Conservation (phyloP, 2,113 vertebrate species). For the Gavialis gangeticus region DNA sequence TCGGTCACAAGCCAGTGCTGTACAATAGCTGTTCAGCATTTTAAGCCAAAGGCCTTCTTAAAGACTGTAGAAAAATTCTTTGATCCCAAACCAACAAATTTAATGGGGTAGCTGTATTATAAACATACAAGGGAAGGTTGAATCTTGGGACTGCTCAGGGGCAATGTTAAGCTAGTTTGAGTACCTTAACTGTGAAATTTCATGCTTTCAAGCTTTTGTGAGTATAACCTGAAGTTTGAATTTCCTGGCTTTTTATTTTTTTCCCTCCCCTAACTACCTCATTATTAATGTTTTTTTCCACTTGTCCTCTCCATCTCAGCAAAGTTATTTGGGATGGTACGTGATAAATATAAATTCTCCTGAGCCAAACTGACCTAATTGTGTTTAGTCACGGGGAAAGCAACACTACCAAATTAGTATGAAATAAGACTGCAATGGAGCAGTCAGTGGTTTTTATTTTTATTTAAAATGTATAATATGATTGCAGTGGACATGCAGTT, state of each 20-base stretch:
- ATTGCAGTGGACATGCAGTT: neutral
- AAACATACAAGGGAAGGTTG: neutral
- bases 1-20: neutral
- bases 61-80: neutral
- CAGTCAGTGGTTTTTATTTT: slow-evolving; percentile 5
- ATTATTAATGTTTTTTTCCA: neutral
- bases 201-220: neutral
- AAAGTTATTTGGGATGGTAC: neutral
- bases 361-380: neutral
- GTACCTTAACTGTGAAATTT: neutral
- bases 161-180: neutral
- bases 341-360: neutral
- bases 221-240: neutral
- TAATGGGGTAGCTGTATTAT: neutral
- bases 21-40: neutral
- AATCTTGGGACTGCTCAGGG: neutral
- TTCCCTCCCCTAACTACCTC: neutral
- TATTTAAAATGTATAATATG: slow-evolving; percentile 14
- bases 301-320: neutral
- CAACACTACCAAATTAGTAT: neutral
- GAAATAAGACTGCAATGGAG: slow-evolving; percentile 8
- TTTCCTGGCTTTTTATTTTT: neutral
- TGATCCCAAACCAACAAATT: neutral
- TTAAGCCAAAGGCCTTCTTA: neutral
- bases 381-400: neutral